A percentile compares a stretch with the other conserved stretches of the same genome.
Evolutionary conservation across 2,888 invertebrate species (phyloP).

Genomic region (Cheilosia variabilis): DNA sequence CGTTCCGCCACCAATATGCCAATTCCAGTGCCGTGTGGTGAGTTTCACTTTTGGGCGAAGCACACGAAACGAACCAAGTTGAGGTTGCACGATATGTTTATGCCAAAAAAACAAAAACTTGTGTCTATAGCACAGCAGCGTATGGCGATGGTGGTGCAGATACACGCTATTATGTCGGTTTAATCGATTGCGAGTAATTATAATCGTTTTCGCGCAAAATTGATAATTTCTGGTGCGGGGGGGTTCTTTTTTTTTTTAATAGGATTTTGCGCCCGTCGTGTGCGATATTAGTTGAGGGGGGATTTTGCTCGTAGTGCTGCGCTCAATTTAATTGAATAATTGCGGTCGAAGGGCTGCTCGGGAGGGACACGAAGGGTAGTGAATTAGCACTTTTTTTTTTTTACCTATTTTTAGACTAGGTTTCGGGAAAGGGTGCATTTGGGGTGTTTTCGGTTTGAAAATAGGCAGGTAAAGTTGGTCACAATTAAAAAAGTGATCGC

Average conservation of each 20-base stretch:
- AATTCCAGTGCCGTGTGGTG: constrained; percentile 37
- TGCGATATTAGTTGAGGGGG: constrained; percentile 11
- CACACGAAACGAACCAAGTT: constrained; percentile 14
- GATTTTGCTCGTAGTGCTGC: background rate
- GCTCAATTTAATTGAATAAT: constrained; percentile 73
- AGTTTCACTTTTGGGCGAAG: constrained; percentile 39
- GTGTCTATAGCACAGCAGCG: background rate
- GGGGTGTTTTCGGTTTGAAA: no score
- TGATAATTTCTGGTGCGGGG: constrained; percentile 62
- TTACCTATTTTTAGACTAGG: background rate
- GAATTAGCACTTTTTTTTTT: background rate
- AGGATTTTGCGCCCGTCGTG: background rate
- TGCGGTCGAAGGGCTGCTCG: constrained; percentile 36
- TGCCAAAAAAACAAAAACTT: constrained; percentile 14
- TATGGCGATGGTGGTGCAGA: constrained; percentile 5
- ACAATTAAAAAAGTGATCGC: no score
- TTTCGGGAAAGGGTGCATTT: no score
- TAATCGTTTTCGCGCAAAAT: constrained; percentile 70
- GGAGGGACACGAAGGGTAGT: background rate
- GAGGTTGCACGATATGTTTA: constrained; percentile 38
- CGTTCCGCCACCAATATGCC: background rate
- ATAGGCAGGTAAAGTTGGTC: no score
- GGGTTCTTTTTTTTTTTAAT: constrained; percentile 6
- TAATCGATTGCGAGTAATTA: constrained; percentile 74
- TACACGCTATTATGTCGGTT: constrained; percentile 66